Base-by-base conservation (phyloP, 2,797 vertebrate species). In the Dendrocincla fuliginosa region DNA sequence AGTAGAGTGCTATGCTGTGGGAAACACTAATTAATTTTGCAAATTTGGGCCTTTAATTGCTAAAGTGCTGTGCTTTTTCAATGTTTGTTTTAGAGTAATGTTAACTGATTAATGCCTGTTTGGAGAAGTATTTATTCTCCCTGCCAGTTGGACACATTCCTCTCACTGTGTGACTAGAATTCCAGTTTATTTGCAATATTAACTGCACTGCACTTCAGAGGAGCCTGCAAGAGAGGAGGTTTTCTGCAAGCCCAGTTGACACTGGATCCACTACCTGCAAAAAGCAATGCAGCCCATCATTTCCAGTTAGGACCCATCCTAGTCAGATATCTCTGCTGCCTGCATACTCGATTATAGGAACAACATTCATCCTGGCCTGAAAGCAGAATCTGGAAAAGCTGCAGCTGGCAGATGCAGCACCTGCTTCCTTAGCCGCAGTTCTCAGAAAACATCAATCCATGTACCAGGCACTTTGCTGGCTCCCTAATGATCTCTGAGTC, bases 21-120 rank as follows among this genome's bases (percentile, higher is more conserved):
- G 87, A 97, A 97, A 94, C 96, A 92, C 88, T 97, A 97, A 97
- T 97, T 97, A 96, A 96, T 95, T 97, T 98, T 95, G 93, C 78
- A 97, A 97, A 97, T 96, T 94, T 89, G 92, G 96, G 33, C 93
- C 96, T 96, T 95, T 88, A 92, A 88, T 97, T 98, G 74, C 87
- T 96, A 93, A 96, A 95, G 77, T 93, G 81, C 77, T 93, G 67
- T 95, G 95, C 94, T 96, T 96, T 96, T 73, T 95, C 78, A 60
- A 70, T 95, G 76, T 96, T 79, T 97, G 84, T 93, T 95, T 95
- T 91, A 95, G 86, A 90, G 73, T 93, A 92, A 77, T 87, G 42
- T 87, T 90, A 87, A 92, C 32, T 89, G 78, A 92, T 90, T 83
- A 79, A 80, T 87, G 93, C 87, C 86, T 94, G 85, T 91, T 96